phyloP scores from a whole-genome alignment of 2,797 vertebrate genomes.

The Avahi laniger region DNA sequence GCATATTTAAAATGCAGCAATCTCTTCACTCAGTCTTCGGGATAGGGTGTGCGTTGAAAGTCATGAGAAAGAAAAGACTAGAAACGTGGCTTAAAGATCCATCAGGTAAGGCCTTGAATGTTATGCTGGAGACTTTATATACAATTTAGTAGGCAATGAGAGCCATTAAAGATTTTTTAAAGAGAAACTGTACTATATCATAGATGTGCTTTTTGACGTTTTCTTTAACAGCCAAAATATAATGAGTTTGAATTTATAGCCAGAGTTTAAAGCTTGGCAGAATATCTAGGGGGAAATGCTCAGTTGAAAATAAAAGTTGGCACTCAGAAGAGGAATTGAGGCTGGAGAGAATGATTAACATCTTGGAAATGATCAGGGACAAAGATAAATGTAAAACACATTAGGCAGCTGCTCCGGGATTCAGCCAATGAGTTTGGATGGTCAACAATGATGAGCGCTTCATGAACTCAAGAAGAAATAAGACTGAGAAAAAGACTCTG shows the following conservation, averaged over 20 bases:
- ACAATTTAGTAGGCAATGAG: constrained; percentile 48
- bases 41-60: neutral
- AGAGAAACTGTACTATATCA: constrained; percentile 23
- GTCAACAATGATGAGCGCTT: neutral
- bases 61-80: neutral
- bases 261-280: neutral
- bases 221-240: constrained; percentile 24
- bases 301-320: constrained; percentile 8
- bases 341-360: neutral
- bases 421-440: neutral
- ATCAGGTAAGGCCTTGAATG: neutral
- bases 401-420: neutral
- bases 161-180: neutral
- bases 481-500: neutral
- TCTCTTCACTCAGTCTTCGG: neutral
- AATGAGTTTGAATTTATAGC: constrained; percentile 36
- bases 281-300: neutral
- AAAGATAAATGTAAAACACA: neutral
- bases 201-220: constrained; percentile 32
- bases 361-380: neutral
- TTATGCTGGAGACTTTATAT: neutral
- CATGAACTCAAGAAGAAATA: constrained; percentile 29
- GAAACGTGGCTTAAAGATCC: neutral
- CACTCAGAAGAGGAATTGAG: neutral
- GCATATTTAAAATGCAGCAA: neutral